These are phyloP conservation scores for Cydia splendana DNA, from an alignment of 1,140 invertebrate species.

Conservation along the genomic window DNA sequence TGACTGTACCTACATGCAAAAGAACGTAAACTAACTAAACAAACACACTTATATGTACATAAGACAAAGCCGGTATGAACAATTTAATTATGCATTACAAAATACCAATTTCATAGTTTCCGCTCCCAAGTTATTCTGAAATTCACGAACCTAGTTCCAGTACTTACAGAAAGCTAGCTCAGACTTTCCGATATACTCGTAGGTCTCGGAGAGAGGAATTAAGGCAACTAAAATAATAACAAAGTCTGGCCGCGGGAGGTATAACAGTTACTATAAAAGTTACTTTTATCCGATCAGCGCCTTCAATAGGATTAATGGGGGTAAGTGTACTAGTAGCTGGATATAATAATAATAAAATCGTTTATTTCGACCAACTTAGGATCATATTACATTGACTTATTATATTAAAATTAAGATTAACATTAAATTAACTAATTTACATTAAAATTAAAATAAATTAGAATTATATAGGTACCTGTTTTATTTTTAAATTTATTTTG, in stretches of 20 bases:
- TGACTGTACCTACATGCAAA: no score
- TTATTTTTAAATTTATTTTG: no score
- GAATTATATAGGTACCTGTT: no score
- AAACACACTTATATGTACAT: no score
- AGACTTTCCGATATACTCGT: not conserved
- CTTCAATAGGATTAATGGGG: not conserved
- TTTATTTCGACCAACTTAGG: no score
- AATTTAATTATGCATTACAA: not conserved
- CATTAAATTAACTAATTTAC: no score
- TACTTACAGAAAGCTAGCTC: not conserved
- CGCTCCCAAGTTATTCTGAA: not conserved
- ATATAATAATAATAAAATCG: no score
- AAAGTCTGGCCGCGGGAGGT: not conserved
- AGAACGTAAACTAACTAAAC: no score
- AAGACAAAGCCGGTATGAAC: not conserved
- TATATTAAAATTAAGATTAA: no score
- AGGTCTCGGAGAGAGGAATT: not conserved
- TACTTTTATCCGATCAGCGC: not conserved
- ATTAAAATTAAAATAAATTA: no score
- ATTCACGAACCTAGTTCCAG: not conserved
- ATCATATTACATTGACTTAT: no score
- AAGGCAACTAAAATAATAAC: not conserved
- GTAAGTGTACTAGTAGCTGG: no score
- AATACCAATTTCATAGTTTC: not conserved
- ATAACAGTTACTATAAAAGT: not conserved